A percentile compares a stretch with the other conserved stretches of the same genome.
phyloP scores from a whole-genome alignment of 2,797 vertebrate species.

The Moxostoma hubbsi region DNA sequence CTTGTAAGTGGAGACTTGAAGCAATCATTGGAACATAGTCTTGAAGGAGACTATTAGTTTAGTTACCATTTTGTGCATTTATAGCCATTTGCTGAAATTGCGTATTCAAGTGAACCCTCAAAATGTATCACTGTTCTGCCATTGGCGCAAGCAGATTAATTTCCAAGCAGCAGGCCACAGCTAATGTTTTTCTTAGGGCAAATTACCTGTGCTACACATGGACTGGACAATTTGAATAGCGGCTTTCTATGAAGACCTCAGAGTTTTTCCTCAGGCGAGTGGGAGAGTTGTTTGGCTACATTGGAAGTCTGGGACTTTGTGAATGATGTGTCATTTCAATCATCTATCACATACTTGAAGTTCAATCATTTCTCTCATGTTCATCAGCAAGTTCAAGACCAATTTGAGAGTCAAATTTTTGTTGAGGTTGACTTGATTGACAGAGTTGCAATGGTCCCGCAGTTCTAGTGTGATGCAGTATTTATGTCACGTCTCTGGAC shows the following conservation, averaged over 20 bases:
- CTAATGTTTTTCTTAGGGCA: slow-evolving; percentile 5
- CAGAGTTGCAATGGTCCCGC: slow-evolving; percentile 19
- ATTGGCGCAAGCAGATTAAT: slow-evolving; percentile 4
- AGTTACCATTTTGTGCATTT: neutral
- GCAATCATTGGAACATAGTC: too few relatives aligned
- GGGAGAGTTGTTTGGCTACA: neutral
- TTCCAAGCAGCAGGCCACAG: neutral
- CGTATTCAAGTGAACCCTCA: too few relatives aligned
- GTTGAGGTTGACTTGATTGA: slow-evolving; percentile 13
- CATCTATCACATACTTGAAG: slow-evolving; percentile 26
- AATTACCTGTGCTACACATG: neutral
- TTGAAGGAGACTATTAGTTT: too few relatives aligned
- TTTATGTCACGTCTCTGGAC: slow-evolving; percentile 21
- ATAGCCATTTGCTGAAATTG: neutral
- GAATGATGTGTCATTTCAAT: slow-evolving; percentile 41
- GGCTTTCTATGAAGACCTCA: slow-evolving; percentile 9
- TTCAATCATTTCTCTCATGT: slow-evolving; percentile 33
- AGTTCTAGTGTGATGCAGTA: neutral
- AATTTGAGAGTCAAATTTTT: neutral
- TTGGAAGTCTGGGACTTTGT: neutral
- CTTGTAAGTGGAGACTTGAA: too few relatives aligned
- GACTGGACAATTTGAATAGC: neutral
- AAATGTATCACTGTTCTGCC: neutral
- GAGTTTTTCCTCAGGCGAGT: slow-evolving; percentile 4
- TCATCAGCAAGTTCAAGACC: slow-evolving; percentile 40